Conservation (phyloP, 2,113 vertebrate genomes). For the Proteles cristata region DNA sequence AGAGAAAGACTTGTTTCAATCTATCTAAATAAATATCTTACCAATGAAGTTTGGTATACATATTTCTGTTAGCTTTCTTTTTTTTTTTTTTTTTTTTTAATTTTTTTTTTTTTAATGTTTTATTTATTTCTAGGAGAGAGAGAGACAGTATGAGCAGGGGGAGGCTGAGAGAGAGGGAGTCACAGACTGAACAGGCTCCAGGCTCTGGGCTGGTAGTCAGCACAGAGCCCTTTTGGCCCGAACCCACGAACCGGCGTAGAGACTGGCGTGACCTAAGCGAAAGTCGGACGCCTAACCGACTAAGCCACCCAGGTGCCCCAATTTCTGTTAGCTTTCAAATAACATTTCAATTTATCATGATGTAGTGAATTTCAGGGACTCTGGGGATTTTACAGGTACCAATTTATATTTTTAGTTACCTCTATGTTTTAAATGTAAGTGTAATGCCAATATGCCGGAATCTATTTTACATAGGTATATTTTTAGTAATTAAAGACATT, state of each 20-base stretch:
- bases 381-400: neutral
- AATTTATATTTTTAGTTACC: slow-evolving; percentile 44
- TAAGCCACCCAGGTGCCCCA: too few species aligned
- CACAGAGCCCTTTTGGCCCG: too few species aligned
- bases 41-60: neutral
- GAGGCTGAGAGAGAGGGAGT: too few species aligned
- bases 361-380: slow-evolving; percentile 5
- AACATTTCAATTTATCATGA: neutral
- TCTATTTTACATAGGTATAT: neutral
- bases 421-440: slow-evolving; percentile 40
- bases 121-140: too few species aligned
- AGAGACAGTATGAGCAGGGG: too few species aligned
- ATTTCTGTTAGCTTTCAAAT: slow-evolving; percentile 57
- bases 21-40: slow-evolving; percentile 20
- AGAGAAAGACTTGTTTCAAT: neutral
- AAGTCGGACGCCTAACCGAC: too few species aligned
- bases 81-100: too few species aligned
- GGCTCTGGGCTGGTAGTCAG: too few species aligned
- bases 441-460: slow-evolving; percentile 20
- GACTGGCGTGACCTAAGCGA: too few species aligned
- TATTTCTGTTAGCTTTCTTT: slow-evolving; percentile 56
- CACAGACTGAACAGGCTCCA: too few species aligned
- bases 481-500: slow-evolving; percentile 51
- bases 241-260: too few species aligned
- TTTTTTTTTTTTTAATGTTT: too few species aligned